Percentiles rank a stretch among this genome's conserved stretches.
phyloP scores from a whole-genome alignment of 2,113 vertebrate genomes.

The Marmota monax region DNA sequence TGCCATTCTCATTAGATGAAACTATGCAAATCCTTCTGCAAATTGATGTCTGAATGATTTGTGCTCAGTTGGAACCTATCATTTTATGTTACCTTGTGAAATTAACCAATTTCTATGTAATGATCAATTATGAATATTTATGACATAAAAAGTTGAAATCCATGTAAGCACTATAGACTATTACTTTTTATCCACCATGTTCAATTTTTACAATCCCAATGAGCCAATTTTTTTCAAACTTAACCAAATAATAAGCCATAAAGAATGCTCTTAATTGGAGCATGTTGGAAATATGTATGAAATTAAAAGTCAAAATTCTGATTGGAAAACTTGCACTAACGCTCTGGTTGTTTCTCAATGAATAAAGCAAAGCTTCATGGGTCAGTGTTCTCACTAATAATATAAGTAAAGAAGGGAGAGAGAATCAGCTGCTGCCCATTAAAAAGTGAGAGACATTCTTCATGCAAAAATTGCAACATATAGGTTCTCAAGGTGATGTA shows the following conservation, averaged over 20 bases:
- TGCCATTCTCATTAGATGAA: not conserved
- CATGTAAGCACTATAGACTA: not conserved
- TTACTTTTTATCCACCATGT: not conserved
- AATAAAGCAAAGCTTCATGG: not conserved
- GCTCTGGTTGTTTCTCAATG: not conserved
- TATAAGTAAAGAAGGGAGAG: not conserved
- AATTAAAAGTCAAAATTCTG: not conserved
- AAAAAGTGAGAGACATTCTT: not conserved
- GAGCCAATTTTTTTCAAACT: not conserved
- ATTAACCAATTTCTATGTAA: not conserved
- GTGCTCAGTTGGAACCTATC: not conserved
- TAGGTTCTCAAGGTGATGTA: not conserved
- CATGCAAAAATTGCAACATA: not conserved
- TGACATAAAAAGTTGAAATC: not conserved
- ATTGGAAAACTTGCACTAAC: not conserved
- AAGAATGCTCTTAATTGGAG: not conserved
- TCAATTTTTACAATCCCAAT: not conserved
- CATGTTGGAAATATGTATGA: not conserved
- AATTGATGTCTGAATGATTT: not conserved
- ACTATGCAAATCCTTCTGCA: not conserved
- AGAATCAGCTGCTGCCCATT: not conserved
- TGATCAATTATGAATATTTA: not conserved
- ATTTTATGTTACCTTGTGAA: not conserved
- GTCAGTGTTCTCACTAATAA: not conserved
- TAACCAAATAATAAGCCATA: not conserved